A percentile compares a stretch with the other conserved stretches of the same genome.
Evolutionary conservation across 2,113 vertebrate species (phyloP).

Genomic region (Bufo gargarizans): DNA sequence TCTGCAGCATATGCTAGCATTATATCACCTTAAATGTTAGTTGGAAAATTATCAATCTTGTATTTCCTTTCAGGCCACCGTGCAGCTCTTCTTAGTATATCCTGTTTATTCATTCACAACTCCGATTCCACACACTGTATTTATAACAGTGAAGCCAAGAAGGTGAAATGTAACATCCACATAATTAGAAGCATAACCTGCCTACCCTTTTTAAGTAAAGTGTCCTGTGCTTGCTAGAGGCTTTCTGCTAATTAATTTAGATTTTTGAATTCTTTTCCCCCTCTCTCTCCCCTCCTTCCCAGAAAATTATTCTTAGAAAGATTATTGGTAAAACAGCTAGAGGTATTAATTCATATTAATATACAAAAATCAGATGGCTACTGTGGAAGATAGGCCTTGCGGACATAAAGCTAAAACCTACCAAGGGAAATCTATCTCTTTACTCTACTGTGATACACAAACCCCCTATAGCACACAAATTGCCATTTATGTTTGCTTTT

Average conservation of each 20-base stretch:
- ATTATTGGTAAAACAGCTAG: background rate
- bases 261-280: background rate
- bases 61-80: background rate
- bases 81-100: background rate
- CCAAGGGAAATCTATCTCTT: background rate
- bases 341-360: background rate
- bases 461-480: background rate
- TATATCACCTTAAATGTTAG: background rate
- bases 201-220: constrained; percentile 25
- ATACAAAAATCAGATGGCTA: constrained; percentile 12
- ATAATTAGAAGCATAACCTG: constrained; percentile 33
- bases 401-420: background rate
- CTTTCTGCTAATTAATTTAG: constrained; percentile 8
- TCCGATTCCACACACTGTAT: background rate
- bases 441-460: background rate
- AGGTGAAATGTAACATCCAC: background rate
- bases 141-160: background rate
- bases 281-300: background rate
- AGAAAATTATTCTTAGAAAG: constrained; percentile 30
- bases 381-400: background rate
- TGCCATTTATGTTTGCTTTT: background rate
- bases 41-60: background rate
- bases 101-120: background rate
- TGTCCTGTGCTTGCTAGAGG: background rate
- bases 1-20: background rate